Conservation (phyloP, 2,797 vertebrate genomes). For the Melanotaenia boesemani region DNA sequence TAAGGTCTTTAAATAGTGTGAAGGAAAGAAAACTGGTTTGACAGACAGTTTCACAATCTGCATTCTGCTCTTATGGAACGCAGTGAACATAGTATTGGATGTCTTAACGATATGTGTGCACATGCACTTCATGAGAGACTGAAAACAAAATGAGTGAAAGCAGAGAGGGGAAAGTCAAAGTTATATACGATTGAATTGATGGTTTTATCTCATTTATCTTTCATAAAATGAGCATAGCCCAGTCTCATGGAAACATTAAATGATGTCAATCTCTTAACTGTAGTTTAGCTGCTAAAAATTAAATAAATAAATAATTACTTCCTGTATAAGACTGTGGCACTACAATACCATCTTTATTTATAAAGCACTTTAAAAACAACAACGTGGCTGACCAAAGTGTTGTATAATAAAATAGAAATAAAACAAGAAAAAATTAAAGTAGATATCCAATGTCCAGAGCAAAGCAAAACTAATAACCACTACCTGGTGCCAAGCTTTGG, state of each 20-base stretch:
- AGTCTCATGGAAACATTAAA: not conserved
- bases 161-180: not conserved
- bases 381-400: not conserved
- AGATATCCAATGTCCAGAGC: not conserved
- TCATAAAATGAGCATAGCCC: not conserved
- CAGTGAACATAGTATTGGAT: slow-evolving; percentile 41
- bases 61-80: slow-evolving; percentile 59
- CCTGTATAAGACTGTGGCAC: not conserved
- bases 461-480: not conserved
- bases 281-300: not conserved
- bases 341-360: not conserved
- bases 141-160: slow-evolving; percentile 12
- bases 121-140: not conserved
- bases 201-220: slow-evolving; percentile 15
- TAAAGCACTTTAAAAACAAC: not conserved
- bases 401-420: too few species aligned
- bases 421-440: too few species aligned
- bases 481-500: not conserved
- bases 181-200: slow-evolving; percentile 12
- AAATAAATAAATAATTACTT: not conserved
- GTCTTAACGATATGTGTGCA: slow-evolving; percentile 24
- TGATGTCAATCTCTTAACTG: not conserved
- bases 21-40: slow-evolving; percentile 72
- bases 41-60: slow-evolving; percentile 75
- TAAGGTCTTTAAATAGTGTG: slow-evolving; percentile 68